Conservation (phyloP, 2,797 vertebrate species). For the Huso huso region DNA sequence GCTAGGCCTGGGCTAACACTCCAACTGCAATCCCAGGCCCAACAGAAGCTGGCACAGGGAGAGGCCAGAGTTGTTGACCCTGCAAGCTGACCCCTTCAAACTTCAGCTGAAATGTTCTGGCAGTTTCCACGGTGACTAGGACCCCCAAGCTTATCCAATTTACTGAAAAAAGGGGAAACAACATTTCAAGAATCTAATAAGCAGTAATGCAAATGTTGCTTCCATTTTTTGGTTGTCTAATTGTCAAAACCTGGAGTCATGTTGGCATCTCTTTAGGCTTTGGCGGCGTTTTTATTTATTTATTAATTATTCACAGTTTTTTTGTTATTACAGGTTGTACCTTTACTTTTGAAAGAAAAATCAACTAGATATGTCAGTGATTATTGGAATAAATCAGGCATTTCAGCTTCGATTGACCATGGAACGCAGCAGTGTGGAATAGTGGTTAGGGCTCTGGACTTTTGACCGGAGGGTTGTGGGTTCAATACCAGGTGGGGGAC, state of each 20-base stretch:
- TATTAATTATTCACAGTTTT: too few species aligned
- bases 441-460: too few species aligned
- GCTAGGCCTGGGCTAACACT: slow-evolving; percentile 54
- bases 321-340: too few species aligned
- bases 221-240: slow-evolving; percentile 13
- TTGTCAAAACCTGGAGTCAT: too few species aligned
- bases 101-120: slow-evolving; percentile 98
- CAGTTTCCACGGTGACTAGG: slow-evolving; percentile 97
- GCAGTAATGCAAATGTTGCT: slow-evolving; percentile 30
- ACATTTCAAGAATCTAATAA: slow-evolving; percentile 30
- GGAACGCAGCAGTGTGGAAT: not conserved
- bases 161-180: slow-evolving; percentile 64
- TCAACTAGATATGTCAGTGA: too few species aligned
- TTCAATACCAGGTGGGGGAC: too few species aligned
- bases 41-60: slow-evolving; percentile 59
- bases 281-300: too few species aligned
- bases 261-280: too few species aligned
- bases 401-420: not conserved
- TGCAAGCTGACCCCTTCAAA: slow-evolving; percentile 94
- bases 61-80: slow-evolving; percentile 78
- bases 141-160: slow-evolving; percentile 91
- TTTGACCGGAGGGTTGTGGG: too few species aligned
- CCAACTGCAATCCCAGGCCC: slow-evolving; percentile 56
- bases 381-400: not conserved
- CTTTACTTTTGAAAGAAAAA: too few species aligned